A percentile compares a stretch with the other conserved stretches of the same genome.
These are phyloP conservation scores for Ptychodera flava DNA, from an alignment of 35 echinoderm and acorn worm species.

Conservation along the genomic window DNA sequence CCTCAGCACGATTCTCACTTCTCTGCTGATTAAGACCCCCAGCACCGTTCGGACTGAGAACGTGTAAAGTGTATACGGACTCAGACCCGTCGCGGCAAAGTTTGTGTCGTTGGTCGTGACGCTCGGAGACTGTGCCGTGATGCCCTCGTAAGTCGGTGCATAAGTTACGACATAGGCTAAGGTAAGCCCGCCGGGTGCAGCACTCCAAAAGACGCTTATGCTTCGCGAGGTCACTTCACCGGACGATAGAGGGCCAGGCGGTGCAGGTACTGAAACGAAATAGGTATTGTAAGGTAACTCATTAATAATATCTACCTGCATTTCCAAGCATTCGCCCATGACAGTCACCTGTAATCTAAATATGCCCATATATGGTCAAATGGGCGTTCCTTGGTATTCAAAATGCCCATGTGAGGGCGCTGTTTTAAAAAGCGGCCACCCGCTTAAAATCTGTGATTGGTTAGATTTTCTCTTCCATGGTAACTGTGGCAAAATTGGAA, in stretches of 20 bases:
- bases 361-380: too few relatives aligned
- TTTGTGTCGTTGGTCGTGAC: not conserved
- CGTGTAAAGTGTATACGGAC: not conserved
- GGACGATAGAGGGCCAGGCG: not conserved
- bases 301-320: too few relatives aligned
- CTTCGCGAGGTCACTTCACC: not conserved
- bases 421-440: too few relatives aligned
- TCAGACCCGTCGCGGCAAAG: not conserved
- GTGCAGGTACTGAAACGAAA: not conserved
- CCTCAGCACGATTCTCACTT: not conserved
- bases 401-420: too few relatives aligned
- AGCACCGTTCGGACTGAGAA: not conserved
- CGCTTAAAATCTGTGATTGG: too few relatives aligned
- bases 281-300: too few relatives aligned
- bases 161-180: not conserved
- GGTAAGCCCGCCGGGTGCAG: not conserved
- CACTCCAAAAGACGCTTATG: not conserved
- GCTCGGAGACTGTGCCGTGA: not conserved
- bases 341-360: too few relatives aligned
- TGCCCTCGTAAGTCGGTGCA: not conserved
- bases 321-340: too few relatives aligned
- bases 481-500: too few relatives aligned
- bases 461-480: too few relatives aligned
- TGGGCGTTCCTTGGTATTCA: too few relatives aligned
- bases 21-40: not conserved